These are phyloP conservation scores for Drosophila prostipennis DNA, from an alignment of 2,888 invertebrate genomes.

Conservation along the genomic window DNA sequence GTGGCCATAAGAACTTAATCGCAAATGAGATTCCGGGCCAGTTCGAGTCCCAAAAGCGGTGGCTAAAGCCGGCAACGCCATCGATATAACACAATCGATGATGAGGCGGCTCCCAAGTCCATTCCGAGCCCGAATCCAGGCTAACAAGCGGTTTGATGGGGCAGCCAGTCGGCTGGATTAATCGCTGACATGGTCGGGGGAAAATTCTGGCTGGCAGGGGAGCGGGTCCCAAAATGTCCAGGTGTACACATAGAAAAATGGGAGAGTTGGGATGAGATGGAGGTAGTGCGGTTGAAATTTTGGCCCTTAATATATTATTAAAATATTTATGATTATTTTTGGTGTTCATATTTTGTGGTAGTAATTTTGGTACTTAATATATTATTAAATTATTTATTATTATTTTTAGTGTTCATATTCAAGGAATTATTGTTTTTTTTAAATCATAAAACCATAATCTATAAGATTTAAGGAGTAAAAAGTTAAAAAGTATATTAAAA, in stretches of 20 bases:
- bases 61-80: slow-evolving; percentile 73
- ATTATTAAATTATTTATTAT: no score
- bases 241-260: background rate
- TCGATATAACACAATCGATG: slow-evolving; percentile 82
- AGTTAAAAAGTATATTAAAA: no score
- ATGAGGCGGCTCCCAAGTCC: slow-evolving; percentile 45
- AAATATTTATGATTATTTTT: no score
- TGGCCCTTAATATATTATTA: background rate
- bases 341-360: no score
- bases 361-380: background rate
- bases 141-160: slow-evolving; percentile 81
- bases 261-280: no score
- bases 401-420: no score
- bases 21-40: slow-evolving; percentile 72
- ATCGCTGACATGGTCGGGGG: slow-evolving; percentile 83
- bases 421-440: no score
- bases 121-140: slow-evolving; percentile 46
- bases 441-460: no score
- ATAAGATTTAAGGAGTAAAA: no score
- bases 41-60: slow-evolving; percentile 21
- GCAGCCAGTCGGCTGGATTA: slow-evolving; percentile 82
- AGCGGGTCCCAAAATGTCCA: slow-evolving; percentile 33
- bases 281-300: no score
- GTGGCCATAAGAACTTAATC: slow-evolving; percentile 81
- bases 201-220: slow-evolving; percentile 13